These are phyloP conservation scores for Manis javanica DNA, from an alignment of 2,797 vertebrate genomes.

Conservation along the genomic window DNA sequence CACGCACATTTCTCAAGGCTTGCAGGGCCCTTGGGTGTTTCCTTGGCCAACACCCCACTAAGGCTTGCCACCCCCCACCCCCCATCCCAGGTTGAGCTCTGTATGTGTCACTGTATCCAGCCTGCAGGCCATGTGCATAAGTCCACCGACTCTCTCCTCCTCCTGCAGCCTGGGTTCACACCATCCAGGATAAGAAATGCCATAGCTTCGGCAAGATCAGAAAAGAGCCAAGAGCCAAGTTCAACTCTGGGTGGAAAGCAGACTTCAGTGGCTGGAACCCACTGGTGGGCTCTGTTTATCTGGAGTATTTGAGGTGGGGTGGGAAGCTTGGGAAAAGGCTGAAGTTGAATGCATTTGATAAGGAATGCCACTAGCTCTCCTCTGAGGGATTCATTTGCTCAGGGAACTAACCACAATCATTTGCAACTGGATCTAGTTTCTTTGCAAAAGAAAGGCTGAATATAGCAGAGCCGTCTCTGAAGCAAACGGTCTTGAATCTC, in stretches of 20 bases:
- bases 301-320: not conserved
- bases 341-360: not conserved
- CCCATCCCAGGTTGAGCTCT: not conserved
- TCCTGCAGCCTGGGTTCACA: not conserved
- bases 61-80: not conserved
- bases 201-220: not conserved
- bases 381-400: not conserved
- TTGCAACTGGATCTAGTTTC: not conserved
- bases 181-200: not conserved
- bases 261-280: not conserved
- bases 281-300: not conserved
- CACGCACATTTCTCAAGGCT: not conserved
- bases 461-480: not conserved
- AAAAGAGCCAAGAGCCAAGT: not conserved
- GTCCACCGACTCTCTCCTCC: not conserved
- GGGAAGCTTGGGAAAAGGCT: not conserved
- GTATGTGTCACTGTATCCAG: not conserved
- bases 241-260: not conserved
- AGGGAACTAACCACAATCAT: not conserved
- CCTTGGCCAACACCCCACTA: not conserved
- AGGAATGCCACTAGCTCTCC: not conserved
- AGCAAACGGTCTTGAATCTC: not conserved
- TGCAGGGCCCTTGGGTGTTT: not conserved
- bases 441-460: not conserved
- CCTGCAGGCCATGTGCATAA: not conserved